Conservation (phyloP, 2,113 vertebrate genomes). For the Pituophis catenifer region DNA sequence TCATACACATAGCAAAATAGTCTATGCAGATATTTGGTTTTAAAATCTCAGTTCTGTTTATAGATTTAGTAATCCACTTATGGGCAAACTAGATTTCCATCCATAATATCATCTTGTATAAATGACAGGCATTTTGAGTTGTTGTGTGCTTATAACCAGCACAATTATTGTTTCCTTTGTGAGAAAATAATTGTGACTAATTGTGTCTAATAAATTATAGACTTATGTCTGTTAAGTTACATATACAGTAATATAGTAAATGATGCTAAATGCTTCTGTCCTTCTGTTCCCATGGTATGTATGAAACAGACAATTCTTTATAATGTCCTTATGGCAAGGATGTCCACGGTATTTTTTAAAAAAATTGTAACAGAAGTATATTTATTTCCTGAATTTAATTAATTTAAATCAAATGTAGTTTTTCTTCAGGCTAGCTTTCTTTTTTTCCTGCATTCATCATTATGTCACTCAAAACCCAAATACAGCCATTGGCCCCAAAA, state of each 20-base stretch:
- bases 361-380: not conserved
- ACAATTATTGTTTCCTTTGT: not conserved
- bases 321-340: not conserved
- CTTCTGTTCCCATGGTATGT: not conserved
- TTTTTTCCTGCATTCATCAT: not conserved
- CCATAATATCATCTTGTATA: not conserved
- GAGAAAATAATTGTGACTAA: not conserved
- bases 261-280: not conserved
- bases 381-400: not conserved
- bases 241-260: not conserved
- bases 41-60: not conserved
- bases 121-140: slow-evolving; percentile 12
- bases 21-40: not conserved
- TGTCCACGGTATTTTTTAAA: not conserved
- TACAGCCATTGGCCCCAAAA: not conserved
- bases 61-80: slow-evolving; percentile 1
- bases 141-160: not conserved
- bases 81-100: not conserved
- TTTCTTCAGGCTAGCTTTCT: not conserved
- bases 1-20: not conserved
- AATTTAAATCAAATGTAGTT: not conserved
- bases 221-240: not conserved
- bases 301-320: not conserved
- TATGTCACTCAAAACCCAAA: not conserved
- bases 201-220: not conserved